These are phyloP conservation scores for Orthosia incerta DNA, from an alignment of 2,888 invertebrate genomes.

Conservation along the genomic window DNA sequence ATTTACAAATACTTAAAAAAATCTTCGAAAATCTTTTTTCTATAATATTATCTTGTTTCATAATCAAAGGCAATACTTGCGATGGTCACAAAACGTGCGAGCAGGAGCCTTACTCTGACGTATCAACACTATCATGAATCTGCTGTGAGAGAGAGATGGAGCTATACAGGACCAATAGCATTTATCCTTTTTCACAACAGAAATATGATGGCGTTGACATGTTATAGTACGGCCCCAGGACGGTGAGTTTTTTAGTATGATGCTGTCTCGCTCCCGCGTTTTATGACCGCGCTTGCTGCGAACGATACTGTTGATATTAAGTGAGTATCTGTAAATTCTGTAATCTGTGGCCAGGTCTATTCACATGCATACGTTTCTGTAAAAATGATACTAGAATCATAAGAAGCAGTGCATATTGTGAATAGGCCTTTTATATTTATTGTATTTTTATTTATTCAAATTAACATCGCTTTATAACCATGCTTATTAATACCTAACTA, in stretches of 20 bases:
- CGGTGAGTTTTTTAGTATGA: too few relatives aligned
- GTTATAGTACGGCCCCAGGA: background rate
- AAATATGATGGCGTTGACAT: too few relatives aligned
- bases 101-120: background rate
- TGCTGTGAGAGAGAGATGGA: too few relatives aligned
- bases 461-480: slow-evolving; percentile 70
- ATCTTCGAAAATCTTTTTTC: too few relatives aligned
- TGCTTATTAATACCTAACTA: slow-evolving; percentile 52
- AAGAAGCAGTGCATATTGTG: slow-evolving; percentile 1
- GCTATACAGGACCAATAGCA: too few relatives aligned
- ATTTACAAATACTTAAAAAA: slow-evolving; percentile 7
- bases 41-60: too few relatives aligned
- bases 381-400: background rate
- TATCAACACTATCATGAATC: too few relatives aligned
- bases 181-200: too few relatives aligned
- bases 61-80: background rate
- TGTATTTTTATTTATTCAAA: slow-evolving; percentile 42
- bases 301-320: background rate
- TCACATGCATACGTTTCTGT: slow-evolving; percentile 15
- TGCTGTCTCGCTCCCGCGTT: slow-evolving; percentile 8
- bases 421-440: slow-evolving; percentile 13
- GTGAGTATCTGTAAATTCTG: slow-evolving; percentile 20
- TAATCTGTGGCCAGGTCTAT: slow-evolving; percentile 34
- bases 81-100: background rate
- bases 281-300: slow-evolving; percentile 1